phyloP scores from a whole-genome alignment of 1,140 invertebrate genomes.

The Caenorhabditis brenneri region DNA sequence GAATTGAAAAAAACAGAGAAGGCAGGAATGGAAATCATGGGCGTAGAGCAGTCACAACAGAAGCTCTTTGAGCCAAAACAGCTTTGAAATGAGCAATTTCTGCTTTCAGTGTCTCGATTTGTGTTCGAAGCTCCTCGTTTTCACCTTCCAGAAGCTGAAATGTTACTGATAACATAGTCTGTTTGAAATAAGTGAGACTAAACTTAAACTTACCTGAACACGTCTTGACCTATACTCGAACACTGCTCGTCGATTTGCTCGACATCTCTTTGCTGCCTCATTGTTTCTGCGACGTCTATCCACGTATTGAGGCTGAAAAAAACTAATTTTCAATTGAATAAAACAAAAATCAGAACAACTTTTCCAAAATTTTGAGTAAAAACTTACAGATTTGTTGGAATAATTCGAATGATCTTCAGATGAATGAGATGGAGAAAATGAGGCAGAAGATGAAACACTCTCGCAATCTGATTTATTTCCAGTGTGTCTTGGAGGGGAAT shows the following conservation, averaged over 20 bases:
- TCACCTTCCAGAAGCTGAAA: constrained; percentile 63
- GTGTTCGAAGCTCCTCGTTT: constrained; percentile 63
- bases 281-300: constrained; percentile 68
- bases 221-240: constrained; percentile 64
- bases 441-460: constrained; percentile 56
- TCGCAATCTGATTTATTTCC: constrained; percentile 40
- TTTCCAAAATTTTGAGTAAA: not conserved
- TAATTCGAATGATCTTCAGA: constrained; percentile 43
- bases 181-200: not conserved
- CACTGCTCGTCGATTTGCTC: constrained; percentile 67
- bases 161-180: constrained; percentile 46
- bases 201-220: constrained; percentile 42
- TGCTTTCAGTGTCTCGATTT: constrained; percentile 63
- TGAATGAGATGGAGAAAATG: constrained; percentile 47
- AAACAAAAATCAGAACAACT: not conserved
- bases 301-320: constrained; percentile 63
- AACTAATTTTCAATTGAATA: not conserved
- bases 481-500: constrained; percentile 39
- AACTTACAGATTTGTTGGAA: constrained; percentile 40
- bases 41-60: not conserved
- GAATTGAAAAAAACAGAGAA: not conserved
- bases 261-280: constrained; percentile 67
- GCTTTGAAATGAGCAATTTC: constrained; percentile 66
- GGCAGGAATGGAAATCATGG: not conserved
- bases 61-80: constrained; percentile 60